Evolutionary conservation across 2,797 vertebrate species (phyloP), one percentile per base, ranked within the genome.

Genomic region (Masticophis lateralis): DNA sequence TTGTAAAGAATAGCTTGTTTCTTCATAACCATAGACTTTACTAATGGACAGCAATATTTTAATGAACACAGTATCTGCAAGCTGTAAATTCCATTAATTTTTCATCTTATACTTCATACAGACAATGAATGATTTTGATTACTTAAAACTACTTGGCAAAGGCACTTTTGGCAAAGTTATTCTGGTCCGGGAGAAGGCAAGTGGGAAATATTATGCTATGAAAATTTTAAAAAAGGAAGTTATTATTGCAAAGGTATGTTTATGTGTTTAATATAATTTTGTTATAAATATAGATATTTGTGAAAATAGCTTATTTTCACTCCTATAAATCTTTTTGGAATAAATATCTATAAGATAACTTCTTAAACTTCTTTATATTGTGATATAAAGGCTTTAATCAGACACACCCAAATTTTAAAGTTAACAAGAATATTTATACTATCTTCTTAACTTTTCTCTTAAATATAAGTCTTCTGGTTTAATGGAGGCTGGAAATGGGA

Each of bases 121-220:
- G 99, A 99, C 99, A 94, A 99, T 99, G 99, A 99, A 99, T 97
- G 99, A 99, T 98, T 99, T 99, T 96, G 99, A 99, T 98, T 99
- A 99, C 98, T 98, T 99, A 98, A 99, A 99, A 97, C 98, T 99
- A 93, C 98, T 99, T 97, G 99, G 99, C 95, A 99, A 99, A 98
- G 99, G 99, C 97, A 99, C 99, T 1, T 99, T 99, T 96, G 99
- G 99, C 63, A 99, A 99, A 98, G 99, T 99, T 93, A 99, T 99
- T 97, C 98, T 99, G 93, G 99, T 99, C 93, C 98, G 99, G 96
- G 99, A 99, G 98, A 99, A 99, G 95, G 99, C 99, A 97, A 99
- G 98, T 95, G 99, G 99, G 66, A 99, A 99, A 97, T 99, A 99
- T 91, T 99, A 99, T 55, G 99, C 99, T 96, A 99, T 99, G 99